Percentiles rank a stretch among this genome's conserved stretches.
Conservation (phyloP, 2,888 invertebrate genomes). For the Glyphotaelius pellucidus region DNA sequence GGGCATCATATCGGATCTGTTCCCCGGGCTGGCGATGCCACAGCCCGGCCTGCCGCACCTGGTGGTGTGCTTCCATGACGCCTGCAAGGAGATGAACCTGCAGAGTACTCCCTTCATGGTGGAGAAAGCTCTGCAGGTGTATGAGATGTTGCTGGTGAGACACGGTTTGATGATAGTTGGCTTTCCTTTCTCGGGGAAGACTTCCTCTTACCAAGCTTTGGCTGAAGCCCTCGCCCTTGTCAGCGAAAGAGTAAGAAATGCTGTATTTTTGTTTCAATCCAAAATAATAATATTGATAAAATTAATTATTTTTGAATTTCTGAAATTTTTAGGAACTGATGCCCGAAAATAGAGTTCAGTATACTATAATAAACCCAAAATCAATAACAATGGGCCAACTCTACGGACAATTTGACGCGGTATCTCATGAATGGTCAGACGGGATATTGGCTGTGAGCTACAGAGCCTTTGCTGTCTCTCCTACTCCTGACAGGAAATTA, state of each 20-base stretch:
- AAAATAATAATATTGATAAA: too few relatives aligned
- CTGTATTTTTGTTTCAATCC: neutral
- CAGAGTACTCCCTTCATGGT: slow-evolving; percentile 91
- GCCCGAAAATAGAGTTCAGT: slow-evolving; percentile 87
- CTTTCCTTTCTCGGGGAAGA: slow-evolving; percentile 94
- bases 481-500: slow-evolving; percentile 82
- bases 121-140: slow-evolving; percentile 87
- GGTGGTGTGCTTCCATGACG: slow-evolving; percentile 75
- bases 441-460: slow-evolving; percentile 92
- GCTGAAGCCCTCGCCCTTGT: slow-evolving; percentile 87
- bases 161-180: slow-evolving; percentile 98
- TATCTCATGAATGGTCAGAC: slow-evolving; percentile 96
- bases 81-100: slow-evolving; percentile 84
- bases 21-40: slow-evolving; percentile 90
- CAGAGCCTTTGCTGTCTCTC: slow-evolving; percentile 86
- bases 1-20: slow-evolving; percentile 95
- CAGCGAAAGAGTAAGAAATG: slow-evolving; percentile 80
- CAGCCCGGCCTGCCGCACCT: slow-evolving; percentile 85
- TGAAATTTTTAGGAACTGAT: slow-evolving; percentile 78
- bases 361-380: slow-evolving; percentile 93
- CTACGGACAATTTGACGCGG: slow-evolving; percentile 95
- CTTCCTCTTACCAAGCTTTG: slow-evolving; percentile 89
- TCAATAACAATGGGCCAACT: slow-evolving; percentile 96
- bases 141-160: slow-evolving; percentile 96
- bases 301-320: neutral